Conservation (phyloP, 2,888 invertebrate species). For the Linyphia triangularis region DNA sequence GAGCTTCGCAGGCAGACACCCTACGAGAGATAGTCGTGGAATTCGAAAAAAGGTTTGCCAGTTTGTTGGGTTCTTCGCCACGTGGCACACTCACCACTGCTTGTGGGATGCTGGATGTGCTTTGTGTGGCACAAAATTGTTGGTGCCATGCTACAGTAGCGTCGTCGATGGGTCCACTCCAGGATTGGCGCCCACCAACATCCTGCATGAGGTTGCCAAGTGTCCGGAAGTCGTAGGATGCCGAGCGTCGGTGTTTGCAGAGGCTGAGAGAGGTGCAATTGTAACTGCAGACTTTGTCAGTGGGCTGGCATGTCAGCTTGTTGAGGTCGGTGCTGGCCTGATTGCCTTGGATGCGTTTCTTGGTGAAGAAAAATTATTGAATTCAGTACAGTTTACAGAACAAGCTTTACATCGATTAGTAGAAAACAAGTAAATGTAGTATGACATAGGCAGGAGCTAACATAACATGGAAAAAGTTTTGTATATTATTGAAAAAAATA, state of each 20-base stretch:
- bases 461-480: background rate
- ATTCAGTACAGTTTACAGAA: background rate
- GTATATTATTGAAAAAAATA: too few species aligned
- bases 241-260: slow-evolving; percentile 67
- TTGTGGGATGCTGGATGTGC: slow-evolving; percentile 63
- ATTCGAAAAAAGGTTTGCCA: background rate
- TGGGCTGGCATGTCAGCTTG: slow-evolving; percentile 28
- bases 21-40: background rate
- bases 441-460: background rate
- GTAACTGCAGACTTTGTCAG: slow-evolving; percentile 26
- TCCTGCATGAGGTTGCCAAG: slow-evolving; percentile 57
- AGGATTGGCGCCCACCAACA: slow-evolving; percentile 44
- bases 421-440: background rate
- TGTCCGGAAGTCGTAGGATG: slow-evolving; percentile 73
- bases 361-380: background rate
- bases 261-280: slow-evolving; percentile 50
- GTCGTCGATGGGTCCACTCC: slow-evolving; percentile 65
- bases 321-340: slow-evolving; percentile 16
- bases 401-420: too few species aligned
- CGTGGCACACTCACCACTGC: background rate
- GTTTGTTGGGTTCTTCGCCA: background rate
- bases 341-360: slow-evolving; percentile 30
- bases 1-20: slow-evolving; percentile 1
- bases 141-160: slow-evolving; percentile 22
- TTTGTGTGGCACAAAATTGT: slow-evolving; percentile 58